Evolutionary conservation across 2,888 invertebrate genomes (phyloP), one percentile per base, ranked within the genome.

Genomic region (Conops quadrifasciatus): DNA sequence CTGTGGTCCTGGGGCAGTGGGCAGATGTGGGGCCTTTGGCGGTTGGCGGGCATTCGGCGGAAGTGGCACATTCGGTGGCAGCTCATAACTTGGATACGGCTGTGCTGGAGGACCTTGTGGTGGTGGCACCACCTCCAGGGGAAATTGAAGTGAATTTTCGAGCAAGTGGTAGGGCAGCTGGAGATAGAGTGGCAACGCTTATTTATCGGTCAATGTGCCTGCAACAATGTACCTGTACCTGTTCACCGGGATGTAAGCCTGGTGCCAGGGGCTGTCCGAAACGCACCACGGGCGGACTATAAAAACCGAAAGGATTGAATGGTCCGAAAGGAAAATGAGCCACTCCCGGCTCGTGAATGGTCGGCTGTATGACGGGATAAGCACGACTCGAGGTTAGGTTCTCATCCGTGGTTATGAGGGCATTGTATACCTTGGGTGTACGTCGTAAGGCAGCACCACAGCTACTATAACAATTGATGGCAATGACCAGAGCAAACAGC

Each of bases 391-490:
- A 92, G 67, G 91, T 89, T 68, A 93, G 84, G 83, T 92, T 92
- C 81, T 93, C 92, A 80, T 92, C 91, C 5, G 92, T 92, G 2
- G 92, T 92, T 81, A 93, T 92, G 70, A 93, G 88, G 0, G 93
- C 93, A 83, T 93, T 93, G 87, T 93, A 93, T 45, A 93, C 91
- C 82, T 91, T 92, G 0, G 93, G 93, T 1, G 91, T 88, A 74
- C 91, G 89, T 36, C 84, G 78, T 24, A 79, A 69, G 0, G 77
- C 75, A 70, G 77, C 72, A 58, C 78, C 76, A 71, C 75, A 75
- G 49, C 73, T 77, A 16, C 71, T 73, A 69, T 75, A 76, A 66
- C 75, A 75, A 36, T 75, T 73, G 43, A 73, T 70, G 9, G 74
- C 73, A 21, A 77, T 36, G 59, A 80, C 60, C 13, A 82, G 71